A percentile compares a stretch with the other conserved stretches of the same genome.
Conservation (phyloP, 2,113 vertebrate genomes). For the Microcebus ravelobensis region DNA sequence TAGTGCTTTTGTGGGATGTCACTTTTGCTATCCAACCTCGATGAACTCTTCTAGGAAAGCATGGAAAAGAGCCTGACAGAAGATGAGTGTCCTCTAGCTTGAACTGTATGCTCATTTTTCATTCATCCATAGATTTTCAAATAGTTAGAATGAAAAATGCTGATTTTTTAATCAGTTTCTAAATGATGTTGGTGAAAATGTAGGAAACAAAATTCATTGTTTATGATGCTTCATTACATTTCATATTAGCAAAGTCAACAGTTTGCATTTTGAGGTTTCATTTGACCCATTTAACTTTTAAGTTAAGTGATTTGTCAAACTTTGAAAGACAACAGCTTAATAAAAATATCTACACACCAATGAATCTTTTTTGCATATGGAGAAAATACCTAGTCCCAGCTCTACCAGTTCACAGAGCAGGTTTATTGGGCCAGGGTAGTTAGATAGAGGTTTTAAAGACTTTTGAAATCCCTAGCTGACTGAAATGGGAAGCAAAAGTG, state of each 20-base stretch:
- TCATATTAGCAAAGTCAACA: background rate
- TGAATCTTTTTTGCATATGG: background rate
- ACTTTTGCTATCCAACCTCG: background rate
- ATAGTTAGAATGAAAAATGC: background rate
- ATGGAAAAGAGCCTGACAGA: background rate
- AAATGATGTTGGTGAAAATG: background rate
- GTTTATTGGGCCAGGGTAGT: background rate
- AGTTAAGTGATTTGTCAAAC: background rate
- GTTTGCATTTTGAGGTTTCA: background rate
- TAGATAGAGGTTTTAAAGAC: background rate
- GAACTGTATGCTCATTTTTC: background rate
- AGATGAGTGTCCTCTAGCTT: background rate
- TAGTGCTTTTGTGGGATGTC: background rate
- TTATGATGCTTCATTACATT: background rate
- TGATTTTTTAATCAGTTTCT: background rate
- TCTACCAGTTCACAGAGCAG: too few species aligned
- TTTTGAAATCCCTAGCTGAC: background rate
- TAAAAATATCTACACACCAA: background rate
- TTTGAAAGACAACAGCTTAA: slow-evolving; percentile 15
- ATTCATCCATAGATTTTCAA: background rate
- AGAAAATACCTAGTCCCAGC: background rate
- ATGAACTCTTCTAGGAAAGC: background rate
- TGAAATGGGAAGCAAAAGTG: background rate
- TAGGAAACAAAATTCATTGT: background rate
- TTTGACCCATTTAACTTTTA: background rate